Evolutionary conservation across 2,797 vertebrate species (phyloP).

Genomic region (Dryobates pubescens): DNA sequence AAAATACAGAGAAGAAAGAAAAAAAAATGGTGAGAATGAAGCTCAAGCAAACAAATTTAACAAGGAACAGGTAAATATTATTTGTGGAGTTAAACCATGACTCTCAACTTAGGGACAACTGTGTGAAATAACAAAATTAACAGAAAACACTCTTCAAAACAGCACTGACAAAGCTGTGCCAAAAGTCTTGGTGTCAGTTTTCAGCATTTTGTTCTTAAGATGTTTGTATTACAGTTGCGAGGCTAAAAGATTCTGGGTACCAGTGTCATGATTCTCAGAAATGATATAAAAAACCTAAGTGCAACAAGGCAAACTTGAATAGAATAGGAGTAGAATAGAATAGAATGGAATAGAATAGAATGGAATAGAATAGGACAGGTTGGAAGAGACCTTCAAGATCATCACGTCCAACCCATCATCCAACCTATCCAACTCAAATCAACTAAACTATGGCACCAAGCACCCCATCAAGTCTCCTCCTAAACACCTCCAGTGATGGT

Average conservation of each 20-base stretch:
- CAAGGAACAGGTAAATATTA: not conserved
- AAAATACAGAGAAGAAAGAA: not conserved
- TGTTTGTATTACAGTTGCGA: not conserved
- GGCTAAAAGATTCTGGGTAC: not conserved
- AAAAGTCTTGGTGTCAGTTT: not conserved
- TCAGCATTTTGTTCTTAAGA: not conserved
- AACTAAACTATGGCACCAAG: no score
- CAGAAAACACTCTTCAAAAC: not conserved
- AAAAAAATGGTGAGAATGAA: not conserved
- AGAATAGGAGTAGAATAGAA: no score
- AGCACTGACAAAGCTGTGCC: not conserved
- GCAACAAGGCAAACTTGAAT: no score
- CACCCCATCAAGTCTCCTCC: no score
- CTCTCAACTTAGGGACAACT: not conserved
- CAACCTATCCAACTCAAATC: no score
- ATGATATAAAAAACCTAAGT: no score
- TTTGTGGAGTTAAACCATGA: not conserved
- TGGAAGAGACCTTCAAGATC: no score
- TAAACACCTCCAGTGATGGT: no score
- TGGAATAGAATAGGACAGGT: no score
- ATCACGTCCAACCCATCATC: no score
- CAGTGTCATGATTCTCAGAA: not conserved
- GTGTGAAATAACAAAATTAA: not conserved
- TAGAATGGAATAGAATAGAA: no score
- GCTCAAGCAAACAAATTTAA: not conserved